phyloP scores from a whole-genome alignment of 2,888 invertebrate species.

The Molorchus minor region DNA sequence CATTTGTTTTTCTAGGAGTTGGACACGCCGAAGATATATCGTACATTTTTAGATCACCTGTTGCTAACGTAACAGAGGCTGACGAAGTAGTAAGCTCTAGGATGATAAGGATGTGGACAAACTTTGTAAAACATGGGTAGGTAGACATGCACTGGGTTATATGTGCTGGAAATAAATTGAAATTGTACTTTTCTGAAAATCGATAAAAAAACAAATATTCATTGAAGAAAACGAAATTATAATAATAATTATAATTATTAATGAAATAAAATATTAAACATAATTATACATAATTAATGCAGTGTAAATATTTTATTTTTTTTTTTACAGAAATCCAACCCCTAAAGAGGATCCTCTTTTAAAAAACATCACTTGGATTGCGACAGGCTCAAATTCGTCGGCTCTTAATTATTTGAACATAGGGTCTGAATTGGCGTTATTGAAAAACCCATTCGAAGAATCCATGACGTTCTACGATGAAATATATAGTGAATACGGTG shows the following conservation, averaged over 20 bases:
- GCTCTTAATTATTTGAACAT: slow-evolving; percentile 30
- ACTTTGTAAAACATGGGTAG: slow-evolving; percentile 49
- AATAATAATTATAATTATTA: too few species aligned
- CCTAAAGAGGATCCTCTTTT: slow-evolving; percentile 30
- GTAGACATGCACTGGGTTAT: too few species aligned
- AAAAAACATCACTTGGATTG: slow-evolving; percentile 32
- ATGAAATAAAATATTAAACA: too few species aligned
- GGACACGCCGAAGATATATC: slow-evolving; percentile 45
- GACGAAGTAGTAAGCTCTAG: slow-evolving; percentile 37
- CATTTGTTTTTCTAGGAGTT: slow-evolving; percentile 37
- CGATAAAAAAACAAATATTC: too few species aligned
- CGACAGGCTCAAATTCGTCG: not conserved
- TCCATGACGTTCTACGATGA: slow-evolving; percentile 41
- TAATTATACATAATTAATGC: too few species aligned
- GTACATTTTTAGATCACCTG: slow-evolving; percentile 44
- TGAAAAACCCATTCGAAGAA: slow-evolving; percentile 30
- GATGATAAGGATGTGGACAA: slow-evolving; percentile 48
- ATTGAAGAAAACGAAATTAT: too few species aligned
- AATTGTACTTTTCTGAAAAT: too few species aligned
- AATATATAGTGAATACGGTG: slow-evolving; percentile 38
- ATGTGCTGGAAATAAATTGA: too few species aligned
- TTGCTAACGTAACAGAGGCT: slow-evolving; percentile 9
- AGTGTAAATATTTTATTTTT: not conserved
- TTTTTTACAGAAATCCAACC: slow-evolving; percentile 35
- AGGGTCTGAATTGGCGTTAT: slow-evolving; percentile 14